Conservation (phyloP, 2,797 vertebrate species). For the Bradypodion pumilum region DNA sequence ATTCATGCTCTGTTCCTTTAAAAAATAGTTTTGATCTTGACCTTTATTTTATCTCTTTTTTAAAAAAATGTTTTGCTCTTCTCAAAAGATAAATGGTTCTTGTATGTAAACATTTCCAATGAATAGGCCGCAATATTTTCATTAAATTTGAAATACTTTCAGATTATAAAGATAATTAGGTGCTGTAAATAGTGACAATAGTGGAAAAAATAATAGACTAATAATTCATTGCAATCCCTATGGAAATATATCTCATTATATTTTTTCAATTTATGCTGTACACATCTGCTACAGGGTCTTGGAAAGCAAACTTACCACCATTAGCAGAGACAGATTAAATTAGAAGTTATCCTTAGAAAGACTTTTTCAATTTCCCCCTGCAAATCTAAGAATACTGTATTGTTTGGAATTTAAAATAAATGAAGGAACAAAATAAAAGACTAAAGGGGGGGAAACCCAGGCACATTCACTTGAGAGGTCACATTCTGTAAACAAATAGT, state of each 20-base stretch:
- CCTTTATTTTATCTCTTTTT: neutral
- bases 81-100: neutral
- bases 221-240: constrained; percentile 40
- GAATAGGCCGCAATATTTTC: constrained; percentile 12
- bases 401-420: constrained; percentile 12
- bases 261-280: constrained; percentile 8
- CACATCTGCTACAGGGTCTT: neutral
- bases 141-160: constrained; percentile 16
- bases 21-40: neutral
- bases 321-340: constrained; percentile 10
- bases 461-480: neutral
- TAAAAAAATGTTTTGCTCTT: neutral
- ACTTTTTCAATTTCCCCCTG: neutral
- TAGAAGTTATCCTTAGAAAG: neutral
- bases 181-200: constrained; percentile 39
- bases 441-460: neutral
- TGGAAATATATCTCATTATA: constrained; percentile 43
- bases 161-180: constrained; percentile 42
- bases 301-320: neutral
- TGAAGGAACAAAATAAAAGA: neutral
- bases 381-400: constrained; percentile 1
- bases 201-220: constrained; percentile 33
- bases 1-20: neutral
- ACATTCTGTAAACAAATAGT: neutral
- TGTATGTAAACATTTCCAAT: neutral